Evolutionary conservation across 2,113 vertebrate genomes (phyloP).

Genomic region (Jacana jacana): DNA sequence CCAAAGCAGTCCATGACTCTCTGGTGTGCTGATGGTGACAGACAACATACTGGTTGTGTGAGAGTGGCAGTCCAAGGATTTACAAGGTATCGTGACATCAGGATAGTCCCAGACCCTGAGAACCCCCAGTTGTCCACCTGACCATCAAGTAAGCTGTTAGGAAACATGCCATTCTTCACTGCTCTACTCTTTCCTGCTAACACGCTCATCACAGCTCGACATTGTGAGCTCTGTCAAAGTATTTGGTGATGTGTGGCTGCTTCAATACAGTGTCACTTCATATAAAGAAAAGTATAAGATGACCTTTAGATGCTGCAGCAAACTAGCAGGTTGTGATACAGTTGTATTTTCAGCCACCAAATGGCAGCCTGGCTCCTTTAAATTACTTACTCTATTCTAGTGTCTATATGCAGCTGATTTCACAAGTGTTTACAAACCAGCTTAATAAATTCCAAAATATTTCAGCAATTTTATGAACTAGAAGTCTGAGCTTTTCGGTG

Average conservation of each 20-base stretch:
- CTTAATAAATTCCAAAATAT: not conserved
- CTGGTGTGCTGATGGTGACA: not conserved
- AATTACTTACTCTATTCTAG: not conserved
- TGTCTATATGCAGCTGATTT: not conserved
- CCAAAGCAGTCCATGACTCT: not conserved
- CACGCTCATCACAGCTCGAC: fast-evolving
- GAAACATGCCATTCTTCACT: not conserved
- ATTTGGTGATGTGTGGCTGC: not conserved
- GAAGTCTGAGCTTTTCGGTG: not conserved
- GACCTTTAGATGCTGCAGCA: not conserved
- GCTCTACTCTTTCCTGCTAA: not conserved
- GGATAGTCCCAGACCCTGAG: not conserved
- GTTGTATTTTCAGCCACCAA: not conserved
- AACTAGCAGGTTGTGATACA: not conserved
- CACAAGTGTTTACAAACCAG: not conserved
- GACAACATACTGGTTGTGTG: not conserved
- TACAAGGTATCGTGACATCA: not conserved
- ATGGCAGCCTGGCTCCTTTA: not conserved
- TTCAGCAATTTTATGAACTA: constrained; percentile 3
- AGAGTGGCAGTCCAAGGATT: not conserved
- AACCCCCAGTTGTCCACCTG: not conserved
- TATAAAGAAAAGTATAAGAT: not conserved
- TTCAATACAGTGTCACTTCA: not conserved
- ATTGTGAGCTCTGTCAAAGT: not conserved
- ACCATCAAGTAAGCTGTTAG: not conserved